Evolutionary conservation across 2,113 vertebrate genomes (phyloP).

Genomic region (Cyphotilapia sp.): DNA sequence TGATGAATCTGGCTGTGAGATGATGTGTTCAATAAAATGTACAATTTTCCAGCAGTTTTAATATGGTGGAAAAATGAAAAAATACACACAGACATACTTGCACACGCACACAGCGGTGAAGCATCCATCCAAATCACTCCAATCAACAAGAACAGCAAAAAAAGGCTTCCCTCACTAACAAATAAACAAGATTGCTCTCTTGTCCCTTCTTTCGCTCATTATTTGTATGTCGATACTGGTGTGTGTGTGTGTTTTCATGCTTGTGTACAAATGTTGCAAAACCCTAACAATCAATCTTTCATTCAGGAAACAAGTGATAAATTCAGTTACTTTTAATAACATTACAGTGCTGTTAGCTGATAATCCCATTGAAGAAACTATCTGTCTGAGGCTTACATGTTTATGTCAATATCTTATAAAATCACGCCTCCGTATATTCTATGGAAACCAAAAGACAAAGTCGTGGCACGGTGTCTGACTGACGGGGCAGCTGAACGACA

Average conservation of each 20-base stretch:
- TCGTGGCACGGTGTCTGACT: background rate
- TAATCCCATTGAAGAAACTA: background rate
- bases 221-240: background rate
- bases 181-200: background rate
- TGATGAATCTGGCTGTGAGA: constrained; percentile 20
- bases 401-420: background rate
- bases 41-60: constrained; percentile 6
- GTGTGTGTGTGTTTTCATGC: background rate
- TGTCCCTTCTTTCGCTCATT: background rate
- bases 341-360: background rate
- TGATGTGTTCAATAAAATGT: constrained; percentile 15
- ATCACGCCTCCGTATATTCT: background rate
- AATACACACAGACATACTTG: background rate
- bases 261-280: background rate
- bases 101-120: background rate
- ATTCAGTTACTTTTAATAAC: background rate
- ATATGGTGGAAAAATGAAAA: background rate
- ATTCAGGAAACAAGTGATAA: background rate
- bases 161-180: background rate
- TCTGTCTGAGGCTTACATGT: background rate
- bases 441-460: background rate
- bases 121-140: constrained; percentile 31
- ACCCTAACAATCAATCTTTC: background rate
- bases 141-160: constrained; percentile 29
- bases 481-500: constrained; percentile 10